These are phyloP conservation scores for Campoplex nolae DNA, from an alignment of 2,888 invertebrate species.

Conservation along the genomic window DNA sequence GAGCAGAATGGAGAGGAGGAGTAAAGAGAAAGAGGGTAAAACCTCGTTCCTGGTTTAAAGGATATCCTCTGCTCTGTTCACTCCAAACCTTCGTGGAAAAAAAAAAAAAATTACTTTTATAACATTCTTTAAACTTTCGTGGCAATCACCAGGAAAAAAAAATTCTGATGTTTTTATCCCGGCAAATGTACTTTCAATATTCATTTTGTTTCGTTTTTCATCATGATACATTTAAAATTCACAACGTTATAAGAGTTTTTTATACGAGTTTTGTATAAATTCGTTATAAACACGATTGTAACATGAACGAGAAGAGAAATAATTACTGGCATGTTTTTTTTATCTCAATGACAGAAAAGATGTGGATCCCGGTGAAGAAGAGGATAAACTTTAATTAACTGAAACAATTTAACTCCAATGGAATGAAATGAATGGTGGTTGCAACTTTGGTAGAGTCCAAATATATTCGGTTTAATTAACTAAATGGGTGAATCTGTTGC, in stretches of 20 bases:
- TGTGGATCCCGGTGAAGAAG: background rate
- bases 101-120: constrained; percentile 4
- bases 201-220: background rate
- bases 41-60: constrained; percentile 14
- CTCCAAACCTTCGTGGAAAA: constrained; percentile 23
- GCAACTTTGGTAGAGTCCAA: background rate
- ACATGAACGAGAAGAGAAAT: background rate
- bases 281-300: background rate
- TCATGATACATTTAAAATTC: background rate
- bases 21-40: constrained; percentile 31
- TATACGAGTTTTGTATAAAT: background rate
- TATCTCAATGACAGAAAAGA: background rate
- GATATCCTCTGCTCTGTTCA: constrained; percentile 43
- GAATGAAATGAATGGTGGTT: background rate
- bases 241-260: background rate
- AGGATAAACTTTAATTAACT: constrained; percentile 3
- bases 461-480: background rate
- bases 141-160: constrained; percentile 28
- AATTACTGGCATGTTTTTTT: background rate
- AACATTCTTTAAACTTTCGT: constrained; percentile 53
- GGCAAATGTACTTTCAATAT: background rate
- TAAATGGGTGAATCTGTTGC: too few relatives aligned
- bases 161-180: constrained; percentile 20
- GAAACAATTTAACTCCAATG: background rate
- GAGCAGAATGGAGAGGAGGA: constrained; percentile 3